Percentiles rank a stretch among this genome's conserved stretches.
Conservation (phyloP, 2,797 vertebrate species). For the Arctocebus calabarensis region DNA sequence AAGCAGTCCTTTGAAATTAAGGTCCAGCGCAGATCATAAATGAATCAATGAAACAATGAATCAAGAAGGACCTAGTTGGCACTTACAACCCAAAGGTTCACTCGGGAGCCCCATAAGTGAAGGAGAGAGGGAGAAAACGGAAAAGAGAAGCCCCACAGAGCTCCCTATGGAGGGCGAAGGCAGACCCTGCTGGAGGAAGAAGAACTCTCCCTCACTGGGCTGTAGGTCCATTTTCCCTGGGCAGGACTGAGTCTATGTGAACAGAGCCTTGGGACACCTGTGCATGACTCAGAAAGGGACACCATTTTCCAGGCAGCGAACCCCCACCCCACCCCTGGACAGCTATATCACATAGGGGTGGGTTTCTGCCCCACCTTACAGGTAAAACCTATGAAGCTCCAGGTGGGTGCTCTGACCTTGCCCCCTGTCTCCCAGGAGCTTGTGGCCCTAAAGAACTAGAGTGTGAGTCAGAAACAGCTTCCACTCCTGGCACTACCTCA, state of each 20-base stretch:
- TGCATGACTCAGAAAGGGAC: neutral
- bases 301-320: neutral
- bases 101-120: neutral
- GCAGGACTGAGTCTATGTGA: neutral
- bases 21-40: neutral
- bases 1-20: slow-evolving; percentile 36
- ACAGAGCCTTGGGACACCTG: neutral
- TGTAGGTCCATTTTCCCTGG: neutral
- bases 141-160: neutral
- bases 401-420: neutral
- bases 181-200: neutral
- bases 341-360: neutral
- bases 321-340: neutral
- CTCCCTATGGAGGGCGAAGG: neutral
- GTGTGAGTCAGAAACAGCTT: neutral
- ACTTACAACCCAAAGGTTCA: neutral
- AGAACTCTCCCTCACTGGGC: neutral
- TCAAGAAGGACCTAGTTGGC: neutral
- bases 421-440: neutral
- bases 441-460: neutral
- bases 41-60: neutral
- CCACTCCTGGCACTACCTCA: neutral
- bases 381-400: neutral
- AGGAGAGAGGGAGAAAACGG: neutral
- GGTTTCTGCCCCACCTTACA: neutral